Conservation (phyloP, 2,888 invertebrate species). For the Lissonota sp. region DNA sequence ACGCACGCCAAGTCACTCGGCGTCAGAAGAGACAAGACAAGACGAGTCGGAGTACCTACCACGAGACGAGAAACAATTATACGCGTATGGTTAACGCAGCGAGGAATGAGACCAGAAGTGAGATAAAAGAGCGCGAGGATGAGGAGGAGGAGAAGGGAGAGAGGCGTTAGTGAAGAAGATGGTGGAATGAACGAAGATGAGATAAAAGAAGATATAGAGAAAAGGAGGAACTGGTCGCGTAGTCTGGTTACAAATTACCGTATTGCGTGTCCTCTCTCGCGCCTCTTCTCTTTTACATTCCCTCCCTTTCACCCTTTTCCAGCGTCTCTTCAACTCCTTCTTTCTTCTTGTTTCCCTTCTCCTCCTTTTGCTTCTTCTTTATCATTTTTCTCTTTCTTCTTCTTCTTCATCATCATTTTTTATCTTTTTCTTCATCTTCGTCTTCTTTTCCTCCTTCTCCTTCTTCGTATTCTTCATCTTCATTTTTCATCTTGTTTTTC, state of each 20-base stretch:
- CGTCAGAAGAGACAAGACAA: conserved; percentile 13
- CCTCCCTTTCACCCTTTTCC: conserved; percentile 21
- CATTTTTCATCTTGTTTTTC: too few species aligned
- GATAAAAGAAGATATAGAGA: conserved; percentile 41
- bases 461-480: too few species aligned
- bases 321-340: conserved; percentile 39
- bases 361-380: conserved; percentile 17
- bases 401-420: too few species aligned
- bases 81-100: conserved; percentile 63
- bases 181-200: conserved; percentile 1
- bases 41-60: conserved; percentile 24
- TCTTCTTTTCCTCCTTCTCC: too few species aligned
- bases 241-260: conserved; percentile 75
- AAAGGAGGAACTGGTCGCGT: conserved; percentile 64
- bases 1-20: conserved; percentile 21
- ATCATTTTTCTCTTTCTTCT: conserved; percentile 23
- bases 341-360: conserved; percentile 30
- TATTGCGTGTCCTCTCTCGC: conserved; percentile 72
- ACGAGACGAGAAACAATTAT: conserved; percentile 69
- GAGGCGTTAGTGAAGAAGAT: conserved; percentile 26
- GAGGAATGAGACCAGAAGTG: conserved; percentile 38
- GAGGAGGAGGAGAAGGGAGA: conserved; percentile 26
- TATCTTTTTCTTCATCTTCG: too few species aligned
- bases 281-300: conserved; percentile 36
- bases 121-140: conserved; percentile 23